Conservation (phyloP, 1,140 invertebrate species). For the Ostrea denselamellosa region DNA sequence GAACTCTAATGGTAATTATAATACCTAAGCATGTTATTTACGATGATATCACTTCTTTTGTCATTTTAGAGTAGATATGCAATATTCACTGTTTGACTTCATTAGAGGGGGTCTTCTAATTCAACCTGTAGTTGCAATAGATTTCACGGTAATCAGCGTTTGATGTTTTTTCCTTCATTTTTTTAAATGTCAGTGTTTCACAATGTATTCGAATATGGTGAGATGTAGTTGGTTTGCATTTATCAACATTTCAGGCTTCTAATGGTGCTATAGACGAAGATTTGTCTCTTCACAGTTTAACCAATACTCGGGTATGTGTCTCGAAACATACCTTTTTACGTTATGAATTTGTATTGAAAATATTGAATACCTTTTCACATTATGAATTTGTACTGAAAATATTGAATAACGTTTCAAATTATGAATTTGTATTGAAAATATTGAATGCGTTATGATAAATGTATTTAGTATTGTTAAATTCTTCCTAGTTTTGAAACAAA, state of each 20-base stretch:
- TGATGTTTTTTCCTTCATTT: background rate
- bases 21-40: background rate
- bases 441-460: no score
- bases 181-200: background rate
- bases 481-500: no score
- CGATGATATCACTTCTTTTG: background rate
- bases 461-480: no score
- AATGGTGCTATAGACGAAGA: conserved; percentile 64
- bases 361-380: no score
- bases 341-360: no score
- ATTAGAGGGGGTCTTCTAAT: conserved; percentile 62
- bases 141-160: conserved; percentile 62
- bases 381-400: no score
- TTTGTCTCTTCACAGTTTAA: conserved; percentile 59
- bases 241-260: conserved; percentile 57
- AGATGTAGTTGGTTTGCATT: no score
- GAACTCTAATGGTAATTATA: no score
- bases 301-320: conserved; percentile 52
- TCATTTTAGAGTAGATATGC: conserved; percentile 60
- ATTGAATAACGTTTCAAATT: no score
- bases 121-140: conserved; percentile 60
- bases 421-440: no score
- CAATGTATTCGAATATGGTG: no score
- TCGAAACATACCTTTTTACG: no score
- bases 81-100: conserved; percentile 62